Evolutionary conservation across 35 echinoderm and acorn worm genomes (phyloP), one percentile per base, ranked within the genome.

Genomic region (Ophioderma brevispina): DNA sequence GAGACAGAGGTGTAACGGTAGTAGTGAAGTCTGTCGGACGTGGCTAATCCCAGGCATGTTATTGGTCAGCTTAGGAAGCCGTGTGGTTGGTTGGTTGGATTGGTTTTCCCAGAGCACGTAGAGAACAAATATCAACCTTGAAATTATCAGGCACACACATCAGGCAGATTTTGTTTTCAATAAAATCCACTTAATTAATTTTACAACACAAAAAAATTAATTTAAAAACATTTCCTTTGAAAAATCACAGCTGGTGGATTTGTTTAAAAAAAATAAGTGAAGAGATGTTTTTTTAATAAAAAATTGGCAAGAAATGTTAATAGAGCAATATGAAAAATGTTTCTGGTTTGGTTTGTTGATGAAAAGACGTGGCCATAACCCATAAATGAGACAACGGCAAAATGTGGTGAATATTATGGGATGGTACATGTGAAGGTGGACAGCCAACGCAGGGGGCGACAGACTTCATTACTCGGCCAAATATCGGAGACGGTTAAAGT

Each of bases 401-500:
- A 46, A 46, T 46, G 41, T 46, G 41, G 17, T 46, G 41, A 46
- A 8, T 46, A 46, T 46, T 46, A 46, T 46, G 41, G 41, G 41
- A 46, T 46, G 41, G 41, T 8, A 46, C 41, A 17, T 46, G 41
- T 46, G 41, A 46, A 70, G 2, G n/a, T 70, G 59, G n/a, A 25
- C 59, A 70, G 59, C 59, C 59, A 70, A 70, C 46, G 21, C n/a
- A 46, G 41, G 17, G 41, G 41, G 52, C 40, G 32, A 64, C 46
- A 85, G 83, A 85, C 83, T 85, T 85, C 83, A 70, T 1, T 55
- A 85, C 85, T 87, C 75, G 28, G 32, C 21, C 40, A 38, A 84
- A n/a, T 32, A 49, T 52, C 70, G 83, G 83, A 33, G 43, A 79
- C 82, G 90, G 82, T 91, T 91, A 91, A 82, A 64, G 82, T 91